Percentiles rank a stretch among this genome's conserved stretches.
phyloP scores from a whole-genome alignment of 2,113 vertebrate species.

The Aramus guarauna region DNA sequence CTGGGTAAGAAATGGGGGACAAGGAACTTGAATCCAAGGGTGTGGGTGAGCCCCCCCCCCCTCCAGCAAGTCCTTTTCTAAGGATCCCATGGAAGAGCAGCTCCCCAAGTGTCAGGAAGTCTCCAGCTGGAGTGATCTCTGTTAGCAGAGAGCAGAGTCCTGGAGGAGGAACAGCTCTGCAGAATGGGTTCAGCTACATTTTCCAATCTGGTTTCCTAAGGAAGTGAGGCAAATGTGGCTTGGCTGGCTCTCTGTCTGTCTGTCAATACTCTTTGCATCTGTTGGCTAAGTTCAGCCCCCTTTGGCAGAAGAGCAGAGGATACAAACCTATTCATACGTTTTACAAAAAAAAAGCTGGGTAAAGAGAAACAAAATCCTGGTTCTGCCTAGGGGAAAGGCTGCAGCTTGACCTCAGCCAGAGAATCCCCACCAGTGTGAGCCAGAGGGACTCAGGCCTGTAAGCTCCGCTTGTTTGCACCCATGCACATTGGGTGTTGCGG shows the following conservation, averaged over 20 bases:
- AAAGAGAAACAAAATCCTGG: neutral
- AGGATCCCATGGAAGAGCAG: neutral
- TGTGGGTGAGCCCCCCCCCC: neutral
- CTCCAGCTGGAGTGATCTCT: neutral
- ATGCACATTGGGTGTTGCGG: accelerated
- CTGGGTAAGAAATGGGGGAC: neutral
- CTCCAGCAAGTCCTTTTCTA: neutral
- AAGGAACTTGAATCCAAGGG: neutral
- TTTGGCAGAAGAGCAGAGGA: constrained; percentile 32
- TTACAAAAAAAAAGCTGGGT: constrained; percentile 5
- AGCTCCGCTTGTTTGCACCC: neutral
- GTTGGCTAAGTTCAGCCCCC: constrained; percentile 21
- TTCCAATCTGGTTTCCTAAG: constrained; percentile 57
- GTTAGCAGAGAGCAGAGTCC: neutral
- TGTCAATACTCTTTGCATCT: constrained; percentile 40
- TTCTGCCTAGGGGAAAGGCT: neutral
- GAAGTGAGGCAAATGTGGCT: constrained; percentile 42
- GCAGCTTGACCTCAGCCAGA: neutral
- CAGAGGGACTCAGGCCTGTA: neutral
- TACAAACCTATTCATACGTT: constrained; percentile 12
- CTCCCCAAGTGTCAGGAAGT: neutral
- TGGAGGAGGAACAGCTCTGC: neutral
- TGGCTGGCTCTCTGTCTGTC: neutral
- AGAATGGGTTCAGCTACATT: constrained; percentile 1
- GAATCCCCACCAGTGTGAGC: neutral